phyloP scores from a whole-genome alignment of 2,888 invertebrate species.

The Acanthosoma haemorrhoidale region DNA sequence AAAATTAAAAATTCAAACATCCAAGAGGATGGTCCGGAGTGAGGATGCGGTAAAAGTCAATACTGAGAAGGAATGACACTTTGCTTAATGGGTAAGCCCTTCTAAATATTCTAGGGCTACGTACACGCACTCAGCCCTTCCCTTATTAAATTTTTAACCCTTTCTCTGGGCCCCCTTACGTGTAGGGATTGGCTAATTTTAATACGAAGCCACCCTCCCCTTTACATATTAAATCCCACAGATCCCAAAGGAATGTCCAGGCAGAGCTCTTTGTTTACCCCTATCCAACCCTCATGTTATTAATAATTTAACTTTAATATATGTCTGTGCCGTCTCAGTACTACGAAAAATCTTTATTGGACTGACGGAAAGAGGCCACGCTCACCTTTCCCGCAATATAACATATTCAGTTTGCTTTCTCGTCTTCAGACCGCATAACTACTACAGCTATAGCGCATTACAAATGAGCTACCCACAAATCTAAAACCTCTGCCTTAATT shows the following conservation, averaged over 20 bases:
- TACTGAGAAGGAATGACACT: slow-evolving; percentile 41
- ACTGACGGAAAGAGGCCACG: slow-evolving; percentile 22
- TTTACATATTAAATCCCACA: slow-evolving; percentile 36
- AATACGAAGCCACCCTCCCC: slow-evolving; percentile 33
- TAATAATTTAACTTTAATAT: slow-evolving; percentile 34
- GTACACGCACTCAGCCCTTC: slow-evolving; percentile 23
- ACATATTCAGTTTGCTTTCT: slow-evolving; percentile 21
- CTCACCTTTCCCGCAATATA: slow-evolving; percentile 25
- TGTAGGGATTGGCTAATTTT: slow-evolving; percentile 38
- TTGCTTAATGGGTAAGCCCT: slow-evolving; percentile 36
- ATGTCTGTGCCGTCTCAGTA: slow-evolving; percentile 20
- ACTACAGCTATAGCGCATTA: too few species aligned
- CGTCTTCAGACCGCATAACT: background rate
- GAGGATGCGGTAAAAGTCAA: slow-evolving; percentile 38
- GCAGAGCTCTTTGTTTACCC: slow-evolving; percentile 23
- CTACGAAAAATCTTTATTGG: slow-evolving; percentile 28
- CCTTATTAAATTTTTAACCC: slow-evolving; percentile 39
- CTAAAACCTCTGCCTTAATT: too few species aligned
- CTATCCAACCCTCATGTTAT: slow-evolving; percentile 21
- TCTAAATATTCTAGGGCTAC: slow-evolving; percentile 37
- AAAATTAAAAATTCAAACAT: background rate
- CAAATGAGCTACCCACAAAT: too few species aligned
- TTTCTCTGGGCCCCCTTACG: slow-evolving; percentile 33
- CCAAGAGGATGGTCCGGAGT: slow-evolving; percentile 7
- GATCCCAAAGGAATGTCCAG: slow-evolving; percentile 27